phyloP scores from a whole-genome alignment of 2,113 vertebrate genomes.

The Numenius arquata region DNA sequence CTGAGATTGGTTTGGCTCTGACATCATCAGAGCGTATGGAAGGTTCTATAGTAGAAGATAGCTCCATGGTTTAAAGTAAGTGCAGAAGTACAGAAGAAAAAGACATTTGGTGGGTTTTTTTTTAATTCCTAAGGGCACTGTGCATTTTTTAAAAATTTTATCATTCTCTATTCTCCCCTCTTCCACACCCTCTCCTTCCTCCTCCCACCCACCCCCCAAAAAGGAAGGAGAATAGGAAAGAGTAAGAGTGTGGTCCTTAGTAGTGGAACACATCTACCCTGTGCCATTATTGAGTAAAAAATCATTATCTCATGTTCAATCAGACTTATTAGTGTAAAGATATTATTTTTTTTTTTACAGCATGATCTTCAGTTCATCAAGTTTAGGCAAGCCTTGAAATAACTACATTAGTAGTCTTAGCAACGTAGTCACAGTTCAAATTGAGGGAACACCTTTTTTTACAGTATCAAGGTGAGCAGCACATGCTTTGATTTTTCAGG shows the following conservation, averaged over 20 bases:
- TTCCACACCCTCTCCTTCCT: fast-evolving
- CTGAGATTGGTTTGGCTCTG: background rate
- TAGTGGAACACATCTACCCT: background rate
- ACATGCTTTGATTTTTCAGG: background rate
- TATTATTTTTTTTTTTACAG: background rate
- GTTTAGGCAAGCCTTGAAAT: background rate
- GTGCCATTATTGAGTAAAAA: background rate
- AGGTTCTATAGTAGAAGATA: background rate
- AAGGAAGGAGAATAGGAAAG: background rate
- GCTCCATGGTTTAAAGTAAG: background rate
- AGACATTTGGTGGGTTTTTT: background rate
- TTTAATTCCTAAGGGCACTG: background rate
- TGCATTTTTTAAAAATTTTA: background rate
- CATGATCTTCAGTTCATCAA: background rate
- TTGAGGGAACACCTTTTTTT: background rate
- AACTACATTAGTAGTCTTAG: background rate
- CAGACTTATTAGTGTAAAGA: background rate
- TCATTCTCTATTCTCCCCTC: background rate
- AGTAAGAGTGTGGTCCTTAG: background rate
- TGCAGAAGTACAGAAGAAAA: background rate
- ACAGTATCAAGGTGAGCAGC: background rate
- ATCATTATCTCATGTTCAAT: background rate
- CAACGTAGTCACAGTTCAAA: background rate
- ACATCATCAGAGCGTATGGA: background rate
- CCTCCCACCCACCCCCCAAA: fast-evolving